Base-by-base conservation (phyloP, 2,888 invertebrate species). In the Pycnomerus fuliginosus region DNA sequence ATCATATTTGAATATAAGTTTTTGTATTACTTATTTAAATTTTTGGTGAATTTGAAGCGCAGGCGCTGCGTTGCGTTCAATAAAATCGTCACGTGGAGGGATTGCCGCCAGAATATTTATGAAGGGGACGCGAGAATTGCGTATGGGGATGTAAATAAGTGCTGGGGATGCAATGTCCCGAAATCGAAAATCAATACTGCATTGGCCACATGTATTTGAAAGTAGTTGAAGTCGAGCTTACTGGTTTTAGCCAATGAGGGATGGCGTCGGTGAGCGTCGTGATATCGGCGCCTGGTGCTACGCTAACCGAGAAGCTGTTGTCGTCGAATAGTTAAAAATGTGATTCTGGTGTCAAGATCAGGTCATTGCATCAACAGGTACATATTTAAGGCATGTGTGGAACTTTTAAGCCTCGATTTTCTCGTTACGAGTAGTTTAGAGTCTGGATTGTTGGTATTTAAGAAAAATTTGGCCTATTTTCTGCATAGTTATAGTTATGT, bases 131-230 rank as follows among this genome's bases (percentile, higher is more conserved):
- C 11, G 13, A 34, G 23, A 33, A 23, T 44, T 39, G 30, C 25
- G 24, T 45, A 34, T 34, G 31, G 41, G 36, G 45, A 34, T 34
- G 39, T 32, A 36, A 34, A 31, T 15, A 40, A 32, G 36, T 28
- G 36, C 48, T 45, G 48, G 50, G 50, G 50, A 48, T 50, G 52
- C 41, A 45, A 44, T 55, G 48, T 44, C 36, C 45, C 50, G 47
- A 45, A 59, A 58, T 57, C 44, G 55, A 64, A 63, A 62, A 63
- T 64, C 64, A 59, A 63, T 64, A 62, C 55, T 49, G 54, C 56
- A 56, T 55, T 47, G 50, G 44, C 50, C 29, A 53, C 48, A 46
- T 44, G 37, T 44, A 35, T 40, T 39, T 34, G 16, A 34, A 42
- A 24, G 32, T 22, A 41, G 37, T 31, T 27, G 34, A 46, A 41